Percentiles rank a stretch among this genome's conserved stretches.
Conservation (phyloP, 2,888 invertebrate genomes). For the Acanthopleura granulata region DNA sequence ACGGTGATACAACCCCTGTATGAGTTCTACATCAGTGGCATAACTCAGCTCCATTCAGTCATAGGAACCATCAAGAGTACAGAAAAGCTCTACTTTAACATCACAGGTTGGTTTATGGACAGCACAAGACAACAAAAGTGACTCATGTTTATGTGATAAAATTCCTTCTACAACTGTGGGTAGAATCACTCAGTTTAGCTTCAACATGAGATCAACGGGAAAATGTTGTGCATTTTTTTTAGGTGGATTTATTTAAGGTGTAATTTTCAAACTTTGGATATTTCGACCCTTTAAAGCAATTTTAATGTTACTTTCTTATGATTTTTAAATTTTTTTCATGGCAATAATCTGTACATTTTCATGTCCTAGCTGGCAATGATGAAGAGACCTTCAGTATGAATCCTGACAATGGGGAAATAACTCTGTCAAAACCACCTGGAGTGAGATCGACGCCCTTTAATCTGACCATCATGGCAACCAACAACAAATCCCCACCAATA, state of each 20-base stretch:
- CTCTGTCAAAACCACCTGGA: slow-evolving; percentile 7
- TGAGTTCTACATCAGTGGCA: background rate
- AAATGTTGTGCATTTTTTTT: too few relatives aligned
- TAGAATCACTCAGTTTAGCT: too few relatives aligned
- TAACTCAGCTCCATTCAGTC: background rate
- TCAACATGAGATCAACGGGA: too few relatives aligned
- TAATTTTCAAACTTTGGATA: too few relatives aligned
- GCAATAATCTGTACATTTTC: too few relatives aligned
- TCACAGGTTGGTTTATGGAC: slow-evolving; percentile 12
- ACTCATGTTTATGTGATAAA: too few relatives aligned
- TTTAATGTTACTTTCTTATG: too few relatives aligned
- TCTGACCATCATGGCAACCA: slow-evolving; percentile 5
- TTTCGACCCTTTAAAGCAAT: too few relatives aligned
- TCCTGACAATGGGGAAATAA: background rate
- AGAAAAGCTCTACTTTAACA: background rate
- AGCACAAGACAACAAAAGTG: too few relatives aligned
- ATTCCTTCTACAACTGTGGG: too few relatives aligned
- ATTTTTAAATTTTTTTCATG: too few relatives aligned
- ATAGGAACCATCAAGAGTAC: background rate
- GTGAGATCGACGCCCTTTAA: slow-evolving; percentile 7
- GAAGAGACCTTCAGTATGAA: background rate
- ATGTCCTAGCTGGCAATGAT: background rate
- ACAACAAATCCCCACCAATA: background rate
- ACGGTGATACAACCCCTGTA: background rate
- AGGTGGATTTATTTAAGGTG: too few relatives aligned